A percentile compares a stretch with the other conserved stretches of the same genome.
These are phyloP conservation scores for Fregetta grallaria DNA, from an alignment of 2,113 vertebrate species.

Conservation along the genomic window DNA sequence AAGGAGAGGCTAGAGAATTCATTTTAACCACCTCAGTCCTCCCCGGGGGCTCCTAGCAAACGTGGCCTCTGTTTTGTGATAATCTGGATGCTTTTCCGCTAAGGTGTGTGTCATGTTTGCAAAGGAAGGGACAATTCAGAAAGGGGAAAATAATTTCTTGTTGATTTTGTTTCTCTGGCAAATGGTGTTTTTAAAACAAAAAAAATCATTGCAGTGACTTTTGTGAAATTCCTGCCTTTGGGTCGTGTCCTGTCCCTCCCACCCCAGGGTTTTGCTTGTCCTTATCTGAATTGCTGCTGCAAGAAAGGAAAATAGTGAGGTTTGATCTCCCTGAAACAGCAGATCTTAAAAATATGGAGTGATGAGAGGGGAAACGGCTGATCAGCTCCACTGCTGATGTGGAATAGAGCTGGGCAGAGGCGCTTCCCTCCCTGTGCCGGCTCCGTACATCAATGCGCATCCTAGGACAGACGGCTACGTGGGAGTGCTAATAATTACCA, in stretches of 20 bases:
- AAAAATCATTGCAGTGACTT: accelerated
- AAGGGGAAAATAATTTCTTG: accelerated
- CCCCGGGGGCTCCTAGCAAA: neutral
- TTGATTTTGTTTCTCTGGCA: neutral
- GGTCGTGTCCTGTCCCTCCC: neutral
- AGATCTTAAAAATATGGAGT: accelerated
- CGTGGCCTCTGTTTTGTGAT: accelerated
- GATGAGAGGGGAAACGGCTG: neutral
- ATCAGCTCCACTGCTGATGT: neutral
- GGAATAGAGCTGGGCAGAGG: neutral
- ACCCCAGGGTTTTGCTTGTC: accelerated
- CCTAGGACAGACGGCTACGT: neutral
- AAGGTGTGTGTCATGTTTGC: too few species aligned
- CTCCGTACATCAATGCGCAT: neutral
- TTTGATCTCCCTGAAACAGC: neutral
- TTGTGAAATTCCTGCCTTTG: neutral
- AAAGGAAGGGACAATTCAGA: neutral
- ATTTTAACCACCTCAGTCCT: neutral
- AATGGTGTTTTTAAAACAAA: neutral
- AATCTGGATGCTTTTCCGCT: neutral
- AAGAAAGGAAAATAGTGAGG: neutral
- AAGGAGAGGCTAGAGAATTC: neutral
- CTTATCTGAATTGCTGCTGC: neutral
- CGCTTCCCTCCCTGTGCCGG: neutral
- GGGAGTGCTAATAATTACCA: neutral